These are phyloP conservation scores for Oplegnathus fasciatus DNA, from an alignment of 2,113 vertebrate genomes.

Conservation along the genomic window DNA sequence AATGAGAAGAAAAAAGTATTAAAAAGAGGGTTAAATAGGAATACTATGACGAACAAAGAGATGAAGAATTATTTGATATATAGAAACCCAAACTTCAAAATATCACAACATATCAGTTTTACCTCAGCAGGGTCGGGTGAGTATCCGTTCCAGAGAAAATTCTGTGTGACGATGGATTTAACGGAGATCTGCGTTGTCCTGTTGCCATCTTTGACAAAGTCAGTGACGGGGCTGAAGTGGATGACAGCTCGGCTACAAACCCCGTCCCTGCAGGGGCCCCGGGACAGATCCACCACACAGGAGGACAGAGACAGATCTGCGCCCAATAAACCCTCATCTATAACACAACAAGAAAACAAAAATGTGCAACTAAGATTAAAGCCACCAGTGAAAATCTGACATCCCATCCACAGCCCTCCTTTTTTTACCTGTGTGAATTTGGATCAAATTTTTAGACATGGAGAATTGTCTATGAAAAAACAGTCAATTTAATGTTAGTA, in stretches of 20 bases:
- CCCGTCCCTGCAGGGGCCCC: constrained; percentile 79
- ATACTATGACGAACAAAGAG: background rate
- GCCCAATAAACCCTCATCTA: constrained; percentile 73
- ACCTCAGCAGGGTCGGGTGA: constrained; percentile 87
- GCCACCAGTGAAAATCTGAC: background rate
- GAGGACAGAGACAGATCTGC: constrained; percentile 90
- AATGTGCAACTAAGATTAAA: background rate
- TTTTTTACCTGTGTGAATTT: too few species aligned
- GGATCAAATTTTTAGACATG: too few species aligned
- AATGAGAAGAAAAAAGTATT: background rate
- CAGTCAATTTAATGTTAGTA: too few species aligned
- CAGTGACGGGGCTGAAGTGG: constrained; percentile 86
- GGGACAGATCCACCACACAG: constrained; percentile 87
- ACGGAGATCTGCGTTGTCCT: constrained; percentile 85
- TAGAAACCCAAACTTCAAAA: background rate
- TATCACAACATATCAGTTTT: background rate
- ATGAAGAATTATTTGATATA: background rate
- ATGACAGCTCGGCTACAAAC: constrained; percentile 84
- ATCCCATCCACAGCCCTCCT: background rate
- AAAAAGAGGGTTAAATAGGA: background rate
- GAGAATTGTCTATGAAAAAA: too few species aligned
- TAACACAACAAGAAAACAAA: background rate
- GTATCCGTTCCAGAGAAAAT: constrained; percentile 91
- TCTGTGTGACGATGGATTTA: constrained; percentile 82
- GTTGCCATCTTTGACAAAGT: constrained; percentile 88